A percentile compares a stretch with the other conserved stretches of the same genome.
Conservation (phyloP, 2,113 vertebrate genomes). For the Piaya cayana region DNA sequence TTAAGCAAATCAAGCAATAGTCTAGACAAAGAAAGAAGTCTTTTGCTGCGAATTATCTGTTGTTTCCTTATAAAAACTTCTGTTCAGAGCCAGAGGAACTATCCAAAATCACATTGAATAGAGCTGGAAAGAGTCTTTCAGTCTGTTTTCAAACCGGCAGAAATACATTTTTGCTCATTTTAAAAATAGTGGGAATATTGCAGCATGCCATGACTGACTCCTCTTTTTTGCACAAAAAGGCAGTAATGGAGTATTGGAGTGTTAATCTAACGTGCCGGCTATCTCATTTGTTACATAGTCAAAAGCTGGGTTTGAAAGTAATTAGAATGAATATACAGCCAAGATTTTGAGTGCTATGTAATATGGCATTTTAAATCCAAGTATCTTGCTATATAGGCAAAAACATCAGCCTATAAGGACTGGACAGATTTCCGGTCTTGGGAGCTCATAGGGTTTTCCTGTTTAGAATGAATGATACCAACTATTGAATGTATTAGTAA, state of each 20-base stretch:
- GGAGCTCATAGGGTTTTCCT: not conserved
- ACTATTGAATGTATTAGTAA: not conserved
- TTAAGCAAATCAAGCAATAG: not conserved
- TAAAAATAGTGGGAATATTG: slow-evolving; percentile 18
- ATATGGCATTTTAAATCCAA: slow-evolving; percentile 19
- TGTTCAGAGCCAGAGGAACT: not conserved
- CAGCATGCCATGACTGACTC: not conserved
- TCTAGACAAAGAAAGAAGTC: not conserved
- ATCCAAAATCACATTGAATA: not conserved
- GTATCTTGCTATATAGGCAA: not conserved
- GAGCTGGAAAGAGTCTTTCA: not conserved
- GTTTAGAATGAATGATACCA: not conserved
- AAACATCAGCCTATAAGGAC: not conserved
- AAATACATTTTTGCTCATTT: slow-evolving; percentile 27
- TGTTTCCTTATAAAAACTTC: not conserved
- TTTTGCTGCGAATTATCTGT: not conserved
- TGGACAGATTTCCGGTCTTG: not conserved
- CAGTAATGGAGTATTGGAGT: slow-evolving; percentile 1
- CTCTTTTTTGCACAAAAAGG: slow-evolving; percentile 15
- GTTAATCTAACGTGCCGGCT: slow-evolving; percentile 7
- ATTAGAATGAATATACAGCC: slow-evolving; percentile 37
- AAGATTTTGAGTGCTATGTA: slow-evolving; percentile 46
- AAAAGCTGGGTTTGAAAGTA: slow-evolving; percentile 49
- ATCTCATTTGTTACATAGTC: slow-evolving; percentile 37
- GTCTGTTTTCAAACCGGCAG: not conserved